These are phyloP conservation scores for Archips crataeganus DNA, from an alignment of 2,888 invertebrate species.

Conservation along the genomic window DNA sequence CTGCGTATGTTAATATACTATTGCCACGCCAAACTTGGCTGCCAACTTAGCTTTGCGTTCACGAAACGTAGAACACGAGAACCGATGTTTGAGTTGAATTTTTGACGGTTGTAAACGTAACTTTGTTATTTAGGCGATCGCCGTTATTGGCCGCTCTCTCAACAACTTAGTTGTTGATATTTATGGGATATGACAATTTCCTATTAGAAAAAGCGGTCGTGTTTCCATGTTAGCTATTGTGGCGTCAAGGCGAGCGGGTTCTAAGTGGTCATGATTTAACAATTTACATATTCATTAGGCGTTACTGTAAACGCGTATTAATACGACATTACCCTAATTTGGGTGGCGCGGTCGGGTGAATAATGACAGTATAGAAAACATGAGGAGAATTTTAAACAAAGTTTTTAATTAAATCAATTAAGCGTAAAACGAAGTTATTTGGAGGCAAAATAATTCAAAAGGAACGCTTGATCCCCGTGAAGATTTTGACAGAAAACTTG, in stretches of 20 bases:
- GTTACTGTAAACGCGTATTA: not conserved
- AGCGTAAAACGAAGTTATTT: too few species aligned
- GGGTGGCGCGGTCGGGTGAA: not conserved
- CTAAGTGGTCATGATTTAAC: not conserved
- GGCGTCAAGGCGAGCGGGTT: slow-evolving; percentile 7
- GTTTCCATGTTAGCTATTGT: slow-evolving; percentile 18
- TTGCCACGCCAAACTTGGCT: slow-evolving; percentile 13
- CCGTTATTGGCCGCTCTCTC: slow-evolving; percentile 11
- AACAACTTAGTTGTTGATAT: slow-evolving; percentile 11
- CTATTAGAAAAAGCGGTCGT: slow-evolving; percentile 23
- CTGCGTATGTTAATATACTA: slow-evolving; percentile 10
- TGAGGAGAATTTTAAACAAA: too few species aligned
- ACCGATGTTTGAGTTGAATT: not conserved
- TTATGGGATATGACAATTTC: slow-evolving; percentile 30
- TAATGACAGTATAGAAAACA: too few species aligned
- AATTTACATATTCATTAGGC: not conserved
- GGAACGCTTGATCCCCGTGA: too few species aligned
- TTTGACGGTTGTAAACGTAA: not conserved
- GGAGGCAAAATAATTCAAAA: too few species aligned
- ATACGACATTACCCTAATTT: not conserved
- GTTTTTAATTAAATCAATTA: too few species aligned
- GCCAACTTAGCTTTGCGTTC: slow-evolving; percentile 3
- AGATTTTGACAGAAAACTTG: too few species aligned
- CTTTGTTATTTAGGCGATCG: not conserved
- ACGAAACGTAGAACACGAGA: too few species aligned